Evolutionary conservation across 2,113 vertebrate genomes (phyloP).

Genomic region (Leucoraja erinaceus): DNA sequence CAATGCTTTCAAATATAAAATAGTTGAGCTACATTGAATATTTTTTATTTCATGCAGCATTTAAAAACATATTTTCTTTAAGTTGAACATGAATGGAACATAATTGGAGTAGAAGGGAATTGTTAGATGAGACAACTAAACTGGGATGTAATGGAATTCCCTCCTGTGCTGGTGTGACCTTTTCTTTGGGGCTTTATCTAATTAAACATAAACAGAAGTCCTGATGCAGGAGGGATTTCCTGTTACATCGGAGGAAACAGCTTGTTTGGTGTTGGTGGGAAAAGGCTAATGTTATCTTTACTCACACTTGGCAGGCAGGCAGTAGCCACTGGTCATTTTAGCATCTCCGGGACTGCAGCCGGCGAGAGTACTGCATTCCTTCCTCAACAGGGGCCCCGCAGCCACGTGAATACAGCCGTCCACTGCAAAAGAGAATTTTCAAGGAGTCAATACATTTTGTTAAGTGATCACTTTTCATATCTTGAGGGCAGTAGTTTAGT

Average conservation of each 20-base stretch:
- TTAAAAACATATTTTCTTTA: too few species aligned
- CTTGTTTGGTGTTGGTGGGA: background rate
- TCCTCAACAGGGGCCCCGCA: constrained; percentile 67
- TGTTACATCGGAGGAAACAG: background rate
- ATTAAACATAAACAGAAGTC: background rate
- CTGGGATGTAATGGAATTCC: background rate
- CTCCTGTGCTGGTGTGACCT: background rate
- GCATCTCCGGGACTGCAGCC: constrained; percentile 74
- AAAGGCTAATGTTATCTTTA: constrained; percentile 40
- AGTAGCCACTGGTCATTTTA: constrained; percentile 76
- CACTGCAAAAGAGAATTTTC: constrained; percentile 54
- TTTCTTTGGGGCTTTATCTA: background rate
- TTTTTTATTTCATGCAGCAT: background rate
- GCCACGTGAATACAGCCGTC: constrained; percentile 77
- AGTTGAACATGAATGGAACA: background rate
- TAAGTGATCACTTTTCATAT: too few species aligned
- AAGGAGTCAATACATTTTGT: background rate
- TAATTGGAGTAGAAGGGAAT: background rate
- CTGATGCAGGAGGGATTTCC: background rate
- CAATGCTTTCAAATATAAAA: background rate
- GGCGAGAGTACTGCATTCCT: constrained; percentile 70
- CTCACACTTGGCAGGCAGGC: constrained; percentile 79
- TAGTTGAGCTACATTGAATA: background rate
- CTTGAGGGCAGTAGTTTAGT: too few species aligned
- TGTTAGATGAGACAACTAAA: background rate